phyloP scores from a whole-genome alignment of 2,888 invertebrate genomes.

The Drosophila neotestacea region DNA sequence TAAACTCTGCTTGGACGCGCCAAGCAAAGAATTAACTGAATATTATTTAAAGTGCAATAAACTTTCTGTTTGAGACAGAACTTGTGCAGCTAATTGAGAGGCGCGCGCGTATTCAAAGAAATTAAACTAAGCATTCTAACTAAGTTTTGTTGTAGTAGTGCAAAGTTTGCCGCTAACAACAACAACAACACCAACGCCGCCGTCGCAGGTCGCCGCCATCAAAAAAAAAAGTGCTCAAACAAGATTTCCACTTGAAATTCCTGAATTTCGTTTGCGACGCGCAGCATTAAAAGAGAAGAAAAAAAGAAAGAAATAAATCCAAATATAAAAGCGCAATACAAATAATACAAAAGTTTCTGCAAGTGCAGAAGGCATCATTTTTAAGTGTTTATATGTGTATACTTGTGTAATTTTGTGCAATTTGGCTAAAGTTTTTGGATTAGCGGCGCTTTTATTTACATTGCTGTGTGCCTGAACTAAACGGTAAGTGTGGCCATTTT shows the following conservation, averaged over 20 bases:
- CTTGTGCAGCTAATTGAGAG: conserved; percentile 26
- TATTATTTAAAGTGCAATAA: conserved; percentile 6
- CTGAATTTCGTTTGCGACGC: conserved; percentile 74
- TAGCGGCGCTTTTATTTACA: conserved; percentile 64
- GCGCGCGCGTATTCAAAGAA: conserved; percentile 43
- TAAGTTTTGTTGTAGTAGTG: conserved; percentile 40
- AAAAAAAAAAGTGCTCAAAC: conserved; percentile 73
- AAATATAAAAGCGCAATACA: conserved; percentile 62
- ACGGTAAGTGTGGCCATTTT: conserved; percentile 69
- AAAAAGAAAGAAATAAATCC: conserved; percentile 46
- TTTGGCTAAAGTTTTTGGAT: conserved; percentile 58
- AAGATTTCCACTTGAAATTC: conserved; percentile 81
- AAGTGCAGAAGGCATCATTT: conserved; percentile 41
- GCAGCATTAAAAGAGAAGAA: conserved; percentile 40
- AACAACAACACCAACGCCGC: conserved; percentile 41
- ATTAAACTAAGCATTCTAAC: conserved; percentile 48
- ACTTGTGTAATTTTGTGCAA: conserved; percentile 49
- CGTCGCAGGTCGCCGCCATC: conserved; percentile 42
- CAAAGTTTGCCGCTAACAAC: conserved; percentile 45
- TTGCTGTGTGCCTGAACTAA: conserved; percentile 40
- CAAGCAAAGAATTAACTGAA: conserved; percentile 16
- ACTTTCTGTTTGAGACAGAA: conserved; percentile 15
- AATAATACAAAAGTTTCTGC: conserved; percentile 51
- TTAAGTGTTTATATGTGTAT: conserved; percentile 44
- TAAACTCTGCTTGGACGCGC: conserved; percentile 18